phyloP scores from a whole-genome alignment of 1,140 invertebrate genomes.

The Steinernema feltiae region DNA sequence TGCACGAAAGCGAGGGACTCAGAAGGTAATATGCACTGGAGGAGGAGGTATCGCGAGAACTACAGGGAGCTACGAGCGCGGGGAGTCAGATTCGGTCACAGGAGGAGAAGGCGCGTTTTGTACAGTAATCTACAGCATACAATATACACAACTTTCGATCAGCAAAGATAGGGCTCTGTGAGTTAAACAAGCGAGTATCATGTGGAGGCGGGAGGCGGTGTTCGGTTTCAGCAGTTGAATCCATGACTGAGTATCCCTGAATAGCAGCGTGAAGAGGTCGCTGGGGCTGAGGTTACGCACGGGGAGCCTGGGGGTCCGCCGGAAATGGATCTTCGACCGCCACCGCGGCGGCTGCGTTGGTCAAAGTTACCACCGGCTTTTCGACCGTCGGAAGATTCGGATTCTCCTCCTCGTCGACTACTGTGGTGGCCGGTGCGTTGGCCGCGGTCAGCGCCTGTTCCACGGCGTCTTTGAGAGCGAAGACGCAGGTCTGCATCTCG shows the following conservation, averaged over 20 bases:
- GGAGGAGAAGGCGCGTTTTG: not conserved
- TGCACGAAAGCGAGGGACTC: not conserved
- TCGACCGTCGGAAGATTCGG: not conserved
- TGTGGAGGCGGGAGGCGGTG: not conserved
- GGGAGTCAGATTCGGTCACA: not conserved
- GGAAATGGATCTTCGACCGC: not conserved
- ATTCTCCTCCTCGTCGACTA: not conserved
- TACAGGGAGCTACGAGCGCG: not conserved
- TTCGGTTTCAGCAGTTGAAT: not conserved
- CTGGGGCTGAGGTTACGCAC: not conserved
- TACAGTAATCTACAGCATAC: slow-evolving; percentile 10
- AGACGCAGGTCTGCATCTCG: not conserved
- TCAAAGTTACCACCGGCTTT: not conserved
- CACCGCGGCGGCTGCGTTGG: not conserved
- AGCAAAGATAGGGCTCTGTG: no score
- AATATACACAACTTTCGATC: no score
- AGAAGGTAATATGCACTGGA: slow-evolving; percentile 6
- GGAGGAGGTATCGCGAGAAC: not conserved
- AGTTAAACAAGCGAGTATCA: not conserved
- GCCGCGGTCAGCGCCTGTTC: not conserved
- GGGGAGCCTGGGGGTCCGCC: not conserved
- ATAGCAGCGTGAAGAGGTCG: not conserved
- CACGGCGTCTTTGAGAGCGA: not conserved
- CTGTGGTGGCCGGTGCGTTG: not conserved
- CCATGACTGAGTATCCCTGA: not conserved